phyloP scores from a whole-genome alignment of 1,140 invertebrate genomes.

The Macrotrachela quadricornifera region DNA sequence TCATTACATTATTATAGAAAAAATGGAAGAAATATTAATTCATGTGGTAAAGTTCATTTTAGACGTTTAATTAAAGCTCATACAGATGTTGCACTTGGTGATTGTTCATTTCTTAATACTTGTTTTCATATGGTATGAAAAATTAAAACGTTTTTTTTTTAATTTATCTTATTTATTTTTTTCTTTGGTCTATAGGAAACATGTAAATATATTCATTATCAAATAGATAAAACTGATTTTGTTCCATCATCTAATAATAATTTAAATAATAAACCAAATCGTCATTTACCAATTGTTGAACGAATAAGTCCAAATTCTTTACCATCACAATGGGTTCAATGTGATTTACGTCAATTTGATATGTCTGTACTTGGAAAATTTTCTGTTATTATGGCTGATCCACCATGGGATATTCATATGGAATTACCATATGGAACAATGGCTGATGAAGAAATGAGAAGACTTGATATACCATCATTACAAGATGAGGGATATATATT shows the following conservation, averaged over 20 bases:
- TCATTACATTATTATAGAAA: neutral
- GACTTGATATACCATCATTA: constrained; percentile 62
- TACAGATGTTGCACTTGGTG: constrained; percentile 67
- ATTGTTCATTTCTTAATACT: constrained; percentile 90
- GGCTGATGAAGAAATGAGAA: constrained; percentile 94
- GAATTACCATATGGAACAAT: constrained; percentile 95
- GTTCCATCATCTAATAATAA: too few relatives aligned
- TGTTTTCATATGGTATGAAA: constrained; percentile 98
- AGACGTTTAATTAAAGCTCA: constrained; percentile 89
- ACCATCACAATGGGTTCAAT: constrained; percentile 77
- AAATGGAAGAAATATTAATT: constrained; percentile 13
- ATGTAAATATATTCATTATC: constrained; percentile 10
- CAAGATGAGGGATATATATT: constrained; percentile 90
- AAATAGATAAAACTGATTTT: neutral
- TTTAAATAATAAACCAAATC: too few relatives aligned
- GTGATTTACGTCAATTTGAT: constrained; percentile 76
- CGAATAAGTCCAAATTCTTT: constrained; percentile 30
- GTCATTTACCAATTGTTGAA: too few relatives aligned
- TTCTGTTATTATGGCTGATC: constrained; percentile 39
- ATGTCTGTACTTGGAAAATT: constrained; percentile 67
- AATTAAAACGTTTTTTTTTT: constrained; percentile 37
- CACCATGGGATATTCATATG: constrained; percentile 95
- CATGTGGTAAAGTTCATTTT: constrained; percentile 77
- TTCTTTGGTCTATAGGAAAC: neutral
- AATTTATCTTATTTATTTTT: constrained; percentile 7